Conservation (phyloP, 2,888 invertebrate genomes). For the Agriopis marginaria region DNA sequence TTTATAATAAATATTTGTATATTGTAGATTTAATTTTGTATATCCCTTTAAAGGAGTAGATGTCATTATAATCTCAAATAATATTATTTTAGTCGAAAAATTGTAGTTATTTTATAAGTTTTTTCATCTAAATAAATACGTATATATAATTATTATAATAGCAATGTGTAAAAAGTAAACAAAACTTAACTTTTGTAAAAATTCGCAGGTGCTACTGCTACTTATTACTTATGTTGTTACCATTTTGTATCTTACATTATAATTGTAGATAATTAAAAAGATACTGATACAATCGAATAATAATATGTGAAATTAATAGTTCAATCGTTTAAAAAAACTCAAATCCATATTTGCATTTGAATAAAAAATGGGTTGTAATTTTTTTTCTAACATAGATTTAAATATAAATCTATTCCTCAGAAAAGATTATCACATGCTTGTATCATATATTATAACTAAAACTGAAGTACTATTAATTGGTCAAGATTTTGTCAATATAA, state of each 20-base stretch:
- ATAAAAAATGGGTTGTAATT: background rate
- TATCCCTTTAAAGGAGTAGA: slow-evolving; percentile 40
- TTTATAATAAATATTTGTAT: slow-evolving; percentile 35
- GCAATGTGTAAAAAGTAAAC: slow-evolving; percentile 35
- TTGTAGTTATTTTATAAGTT: slow-evolving; percentile 4
- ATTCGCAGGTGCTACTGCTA: slow-evolving; percentile 71
- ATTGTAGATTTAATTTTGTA: slow-evolving; percentile 49
- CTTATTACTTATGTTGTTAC: slow-evolving; percentile 60
- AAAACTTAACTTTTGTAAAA: slow-evolving; percentile 52
- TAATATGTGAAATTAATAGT: background rate
- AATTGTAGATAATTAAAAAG: slow-evolving; percentile 62
- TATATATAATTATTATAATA: background rate
- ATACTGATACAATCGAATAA: slow-evolving; percentile 40
- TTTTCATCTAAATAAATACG: background rate
- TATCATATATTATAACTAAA: background rate
- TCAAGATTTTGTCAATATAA: background rate
- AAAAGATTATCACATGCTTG: background rate
- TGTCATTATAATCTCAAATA: slow-evolving; percentile 2
- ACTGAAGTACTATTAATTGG: background rate
- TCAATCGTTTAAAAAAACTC: slow-evolving; percentile 6
- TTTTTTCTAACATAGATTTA: background rate
- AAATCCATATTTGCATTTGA: slow-evolving; percentile 3
- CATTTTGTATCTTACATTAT: slow-evolving; percentile 68
- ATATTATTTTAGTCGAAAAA: slow-evolving; percentile 7
- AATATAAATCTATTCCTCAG: background rate